Evolutionary conservation across 2,113 vertebrate genomes (phyloP).

Genomic region (Elanoides forficatus): DNA sequence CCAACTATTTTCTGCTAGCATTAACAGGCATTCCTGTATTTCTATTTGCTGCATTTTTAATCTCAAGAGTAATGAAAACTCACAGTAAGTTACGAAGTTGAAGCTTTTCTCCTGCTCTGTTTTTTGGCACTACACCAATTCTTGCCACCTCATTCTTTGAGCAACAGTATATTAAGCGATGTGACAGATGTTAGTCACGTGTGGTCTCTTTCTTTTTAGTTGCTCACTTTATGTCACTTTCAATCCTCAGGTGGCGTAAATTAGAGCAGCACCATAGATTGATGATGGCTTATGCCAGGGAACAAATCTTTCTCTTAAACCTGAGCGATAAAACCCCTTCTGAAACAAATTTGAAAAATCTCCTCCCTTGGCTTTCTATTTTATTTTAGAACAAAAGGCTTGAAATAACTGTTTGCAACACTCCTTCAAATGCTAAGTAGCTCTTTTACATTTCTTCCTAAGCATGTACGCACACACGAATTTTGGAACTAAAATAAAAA

Average conservation of each 20-base stretch:
- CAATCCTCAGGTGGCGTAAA: constrained; percentile 45
- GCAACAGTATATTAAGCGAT: not conserved
- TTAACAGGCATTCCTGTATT: not conserved
- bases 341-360: constrained; percentile 48
- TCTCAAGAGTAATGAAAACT: not conserved
- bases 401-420: constrained; percentile 52
- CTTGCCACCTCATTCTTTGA: not conserved
- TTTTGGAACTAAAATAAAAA: constrained; percentile 41
- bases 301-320: constrained; percentile 5
- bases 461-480: not conserved
- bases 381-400: constrained; percentile 60
- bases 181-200: constrained; percentile 40
- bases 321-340: constrained; percentile 7
- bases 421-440: constrained; percentile 47
- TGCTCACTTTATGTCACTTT: constrained; percentile 39
- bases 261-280: constrained; percentile 7
- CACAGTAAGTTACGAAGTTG: not conserved
- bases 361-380: constrained; percentile 15
- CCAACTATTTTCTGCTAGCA: not conserved
- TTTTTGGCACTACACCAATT: not conserved
- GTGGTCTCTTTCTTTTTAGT: constrained; percentile 8
- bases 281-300: not conserved
- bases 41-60: not conserved
- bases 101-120: not conserved
- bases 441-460: constrained; percentile 36